Percentiles rank a stretch among this genome's conserved stretches.
Conservation (phyloP, 2,888 invertebrate genomes). For the Vesta saturnalis region DNA sequence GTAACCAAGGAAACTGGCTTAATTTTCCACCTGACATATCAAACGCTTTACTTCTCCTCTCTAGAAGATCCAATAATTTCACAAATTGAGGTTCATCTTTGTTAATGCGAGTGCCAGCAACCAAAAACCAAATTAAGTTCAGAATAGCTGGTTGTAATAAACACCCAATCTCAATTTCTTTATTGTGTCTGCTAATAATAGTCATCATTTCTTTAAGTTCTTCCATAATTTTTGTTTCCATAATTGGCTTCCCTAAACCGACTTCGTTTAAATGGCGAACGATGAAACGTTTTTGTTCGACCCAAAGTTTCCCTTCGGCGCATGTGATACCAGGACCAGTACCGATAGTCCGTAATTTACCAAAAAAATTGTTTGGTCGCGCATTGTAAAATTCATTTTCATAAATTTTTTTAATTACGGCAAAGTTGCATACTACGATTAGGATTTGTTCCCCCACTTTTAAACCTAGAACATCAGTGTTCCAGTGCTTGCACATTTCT, state of each 20-base stretch:
- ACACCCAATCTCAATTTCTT: slow-evolving; percentile 48
- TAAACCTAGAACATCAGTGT: slow-evolving; percentile 67
- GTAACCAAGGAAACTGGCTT: slow-evolving; percentile 70
- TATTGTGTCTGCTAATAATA: slow-evolving; percentile 16
- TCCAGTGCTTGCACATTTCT: slow-evolving; percentile 62
- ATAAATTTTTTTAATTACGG: slow-evolving; percentile 66
- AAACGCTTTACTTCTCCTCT: slow-evolving; percentile 65
- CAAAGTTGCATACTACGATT: slow-evolving; percentile 66
- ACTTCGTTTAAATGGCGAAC: slow-evolving; percentile 63
- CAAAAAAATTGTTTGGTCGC: slow-evolving; percentile 73
- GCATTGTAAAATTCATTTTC: slow-evolving; percentile 70
- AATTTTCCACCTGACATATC: slow-evolving; percentile 58
- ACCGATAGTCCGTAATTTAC: slow-evolving; percentile 71
- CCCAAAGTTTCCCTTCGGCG: slow-evolving; percentile 67
- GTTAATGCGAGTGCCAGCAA: slow-evolving; percentile 63
- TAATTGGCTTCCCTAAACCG: slow-evolving; percentile 65
- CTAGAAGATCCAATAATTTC: slow-evolving; percentile 63
- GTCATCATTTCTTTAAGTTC: background rate
- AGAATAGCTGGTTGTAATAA: slow-evolving; percentile 68
- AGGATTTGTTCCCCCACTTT: slow-evolving; percentile 66
- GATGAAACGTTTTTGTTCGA: slow-evolving; percentile 65
- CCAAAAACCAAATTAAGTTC: slow-evolving; percentile 74
- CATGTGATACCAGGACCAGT: slow-evolving; percentile 65
- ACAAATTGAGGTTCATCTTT: slow-evolving; percentile 61
- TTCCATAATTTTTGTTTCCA: slow-evolving; percentile 52